Base-by-base conservation (phyloP, 2,888 invertebrate genomes). In the Halictus ligatus region DNA sequence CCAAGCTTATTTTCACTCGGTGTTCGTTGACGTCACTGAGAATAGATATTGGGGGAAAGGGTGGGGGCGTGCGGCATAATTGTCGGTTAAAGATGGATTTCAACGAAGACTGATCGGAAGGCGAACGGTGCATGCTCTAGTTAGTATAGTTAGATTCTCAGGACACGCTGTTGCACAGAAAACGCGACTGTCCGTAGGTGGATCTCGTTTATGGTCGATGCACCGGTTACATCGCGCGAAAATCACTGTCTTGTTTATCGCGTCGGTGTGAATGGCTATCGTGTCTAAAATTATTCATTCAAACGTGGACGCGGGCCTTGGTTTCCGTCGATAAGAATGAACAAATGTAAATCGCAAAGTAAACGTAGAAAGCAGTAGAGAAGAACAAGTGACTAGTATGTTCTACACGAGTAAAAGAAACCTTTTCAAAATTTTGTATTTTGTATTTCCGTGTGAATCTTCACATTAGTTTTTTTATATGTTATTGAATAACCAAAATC, bases 1-100 rank as follows among this genome's bases (percentile, higher is more conserved):
- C 35, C 80, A 78, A 80, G 58, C 75, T 67, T 86, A 84, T 86
- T 86, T 84, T 75, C 72, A 75, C 72, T 6, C 21, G 13, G n/a
- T 40, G 25, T 54, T 67, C 64, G 21, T 75, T 75, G 84, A 84
- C 80, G 80, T 86, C 81, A 81, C 15, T 50, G 71, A 67, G 69
- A 79, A 69, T 78, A 78, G n/a, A 78, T 54, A 54, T 54, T 50
- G 18, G 2, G 7, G 7, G 8, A 83, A 67, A 46, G 35, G 50
- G 58, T 8, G 13, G 35, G 78, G 60, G 58, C 18, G 13, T 67
- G 48, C 21, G 50, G 13, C n/a, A 35, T 60, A 60, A 76, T 75
- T 67, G 29, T 40, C 25, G 13, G 21, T 69, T 76, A 54, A 71
- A 75, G 40, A 15, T 69, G 25, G 6, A 35, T n/a, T 13, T 35